Conservation (phyloP, 53 echinoderm and acorn worm genomes). For the Pentamera pediparva region DNA sequence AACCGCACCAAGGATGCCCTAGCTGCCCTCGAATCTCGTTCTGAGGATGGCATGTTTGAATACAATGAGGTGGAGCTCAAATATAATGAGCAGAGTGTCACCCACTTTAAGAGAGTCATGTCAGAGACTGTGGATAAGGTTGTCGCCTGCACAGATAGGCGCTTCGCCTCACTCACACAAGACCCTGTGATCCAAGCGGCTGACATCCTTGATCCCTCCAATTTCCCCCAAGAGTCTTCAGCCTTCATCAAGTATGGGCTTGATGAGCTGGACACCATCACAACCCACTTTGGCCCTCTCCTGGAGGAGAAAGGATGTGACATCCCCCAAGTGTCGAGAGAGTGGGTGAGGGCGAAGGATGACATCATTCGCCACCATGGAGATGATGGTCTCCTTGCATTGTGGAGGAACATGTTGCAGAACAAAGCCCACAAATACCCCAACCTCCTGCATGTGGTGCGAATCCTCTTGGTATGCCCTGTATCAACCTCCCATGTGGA, state of each 20-base stretch:
- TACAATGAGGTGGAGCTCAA: not conserved
- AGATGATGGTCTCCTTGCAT: not conserved
- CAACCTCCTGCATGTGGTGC: conserved; percentile 37
- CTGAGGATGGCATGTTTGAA: not conserved
- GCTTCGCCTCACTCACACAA: not conserved
- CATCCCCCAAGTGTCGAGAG: conserved; percentile 2
- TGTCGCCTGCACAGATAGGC: not conserved
- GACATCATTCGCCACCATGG: not conserved
- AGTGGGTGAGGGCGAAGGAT: conserved; percentile 5
- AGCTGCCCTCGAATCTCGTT: not conserved
- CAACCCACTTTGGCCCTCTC: conserved; percentile 15
- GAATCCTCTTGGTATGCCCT: conserved; percentile 41
- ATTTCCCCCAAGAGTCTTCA: not conserved
- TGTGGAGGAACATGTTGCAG: conserved; percentile 7
- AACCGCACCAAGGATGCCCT: not conserved
- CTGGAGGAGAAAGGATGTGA: conserved; percentile 19
- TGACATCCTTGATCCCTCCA: not conserved
- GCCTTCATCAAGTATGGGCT: conserved; percentile 8
- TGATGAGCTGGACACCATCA: not conserved
- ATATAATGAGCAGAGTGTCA: not conserved
- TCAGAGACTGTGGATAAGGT: not conserved
- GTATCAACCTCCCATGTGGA: conserved; percentile 48
- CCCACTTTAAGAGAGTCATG: not conserved
- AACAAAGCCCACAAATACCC: conserved; percentile 12
- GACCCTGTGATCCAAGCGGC: conserved; percentile 1